A percentile compares a stretch with the other conserved stretches of the same genome.
Evolutionary conservation across 2,888 invertebrate genomes (phyloP).

Genomic region (Dynastes maya): DNA sequence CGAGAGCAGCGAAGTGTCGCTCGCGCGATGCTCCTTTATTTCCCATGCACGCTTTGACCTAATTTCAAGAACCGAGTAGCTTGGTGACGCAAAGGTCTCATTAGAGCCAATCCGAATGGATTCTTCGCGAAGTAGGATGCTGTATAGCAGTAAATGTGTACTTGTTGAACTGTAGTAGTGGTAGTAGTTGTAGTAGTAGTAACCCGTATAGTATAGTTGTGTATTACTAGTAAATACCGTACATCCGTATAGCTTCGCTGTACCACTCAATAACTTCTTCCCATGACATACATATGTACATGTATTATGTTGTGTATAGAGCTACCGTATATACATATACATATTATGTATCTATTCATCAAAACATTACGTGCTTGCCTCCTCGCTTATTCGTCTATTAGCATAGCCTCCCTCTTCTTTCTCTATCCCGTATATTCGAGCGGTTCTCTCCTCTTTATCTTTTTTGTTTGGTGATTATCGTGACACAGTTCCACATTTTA

Average conservation of each 20-base stretch:
- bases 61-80: slow-evolving; percentile 4
- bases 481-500: slow-evolving; percentile 15
- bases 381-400: slow-evolving; percentile 5
- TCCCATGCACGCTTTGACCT: slow-evolving; percentile 25
- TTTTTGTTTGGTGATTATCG: not conserved
- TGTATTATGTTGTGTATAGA: slow-evolving; percentile 16
- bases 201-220: not conserved
- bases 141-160: slow-evolving; percentile 9
- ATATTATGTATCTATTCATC: slow-evolving; percentile 9
- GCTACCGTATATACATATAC: not conserved
- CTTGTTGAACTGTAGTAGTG: not conserved
- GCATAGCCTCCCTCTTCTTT: not conserved
- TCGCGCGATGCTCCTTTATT: slow-evolving; percentile 23
- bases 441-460: not conserved
- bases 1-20: not conserved
- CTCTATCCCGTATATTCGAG: not conserved
- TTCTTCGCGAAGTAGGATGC: not conserved
- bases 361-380: slow-evolving; percentile 10
- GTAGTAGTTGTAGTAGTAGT: slow-evolving; percentile 5
- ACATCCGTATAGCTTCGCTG: slow-evolving; percentile 3
- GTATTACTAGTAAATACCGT: slow-evolving; percentile 21
- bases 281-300: slow-evolving; percentile 28
- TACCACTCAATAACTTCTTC: slow-evolving; percentile 32
- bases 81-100: slow-evolving; percentile 13
- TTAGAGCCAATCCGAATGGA: slow-evolving; percentile 13